phyloP scores from a whole-genome alignment of 2,797 vertebrate genomes.

The Molossus alvarezi region DNA sequence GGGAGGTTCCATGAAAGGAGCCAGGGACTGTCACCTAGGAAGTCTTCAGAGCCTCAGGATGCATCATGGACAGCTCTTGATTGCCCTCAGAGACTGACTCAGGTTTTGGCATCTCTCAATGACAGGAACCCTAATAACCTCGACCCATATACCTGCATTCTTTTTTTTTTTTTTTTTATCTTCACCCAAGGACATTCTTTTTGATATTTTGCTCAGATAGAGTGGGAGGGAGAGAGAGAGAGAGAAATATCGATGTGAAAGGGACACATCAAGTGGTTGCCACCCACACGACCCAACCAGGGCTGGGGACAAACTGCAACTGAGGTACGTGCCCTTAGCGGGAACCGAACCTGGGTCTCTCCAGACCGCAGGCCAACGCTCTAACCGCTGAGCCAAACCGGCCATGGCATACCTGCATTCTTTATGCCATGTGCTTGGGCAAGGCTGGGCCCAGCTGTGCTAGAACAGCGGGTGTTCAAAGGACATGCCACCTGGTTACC shows the following conservation, averaged over 20 bases:
- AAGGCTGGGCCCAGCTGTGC: neutral
- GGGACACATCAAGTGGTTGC: too few species aligned
- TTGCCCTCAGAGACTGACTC: neutral
- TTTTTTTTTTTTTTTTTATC: neutral
- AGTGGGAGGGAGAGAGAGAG: too few species aligned
- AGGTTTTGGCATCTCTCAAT: neutral
- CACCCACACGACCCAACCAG: too few species aligned
- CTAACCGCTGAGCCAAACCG: too few species aligned
- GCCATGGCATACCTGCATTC: neutral
- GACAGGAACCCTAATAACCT: neutral
- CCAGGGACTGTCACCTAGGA: conserved; percentile 31
- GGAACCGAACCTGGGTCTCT: too few species aligned
- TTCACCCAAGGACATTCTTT: too few species aligned
- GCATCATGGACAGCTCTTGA: neutral
- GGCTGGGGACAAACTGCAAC: too few species aligned
- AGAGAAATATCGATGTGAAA: too few species aligned
- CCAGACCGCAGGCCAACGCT: too few species aligned
- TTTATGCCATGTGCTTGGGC: neutral
- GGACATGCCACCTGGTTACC: neutral
- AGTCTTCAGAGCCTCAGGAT: neutral
- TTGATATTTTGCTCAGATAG: too few species aligned
- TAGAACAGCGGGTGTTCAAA: neutral
- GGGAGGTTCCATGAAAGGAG: neutral
- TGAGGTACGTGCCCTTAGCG: too few species aligned
- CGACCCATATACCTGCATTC: neutral